Evolutionary conservation across 2,888 invertebrate genomes (phyloP).

Genomic region (Eulithis prunata): DNA sequence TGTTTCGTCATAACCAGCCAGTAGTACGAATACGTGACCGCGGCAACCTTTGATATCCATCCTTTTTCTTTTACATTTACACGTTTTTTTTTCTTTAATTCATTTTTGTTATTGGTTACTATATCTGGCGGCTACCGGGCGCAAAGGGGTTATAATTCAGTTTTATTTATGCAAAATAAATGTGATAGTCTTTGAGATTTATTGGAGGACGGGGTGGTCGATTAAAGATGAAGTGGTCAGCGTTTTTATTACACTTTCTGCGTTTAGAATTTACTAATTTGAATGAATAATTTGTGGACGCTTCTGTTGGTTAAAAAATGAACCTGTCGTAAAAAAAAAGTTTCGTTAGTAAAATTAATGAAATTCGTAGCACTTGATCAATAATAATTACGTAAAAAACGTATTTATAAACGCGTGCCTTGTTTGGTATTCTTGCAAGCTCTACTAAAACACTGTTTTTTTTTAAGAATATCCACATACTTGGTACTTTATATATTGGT

Average conservation of each 20-base stretch:
- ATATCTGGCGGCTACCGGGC: constrained; percentile 81
- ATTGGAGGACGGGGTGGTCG: constrained; percentile 65
- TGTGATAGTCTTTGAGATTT: constrained; percentile 73
- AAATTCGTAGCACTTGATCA: no score
- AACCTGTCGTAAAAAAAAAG: constrained; percentile 18
- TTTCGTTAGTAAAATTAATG: no score
- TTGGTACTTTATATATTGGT: no score
- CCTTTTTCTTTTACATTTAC: constrained; percentile 69
- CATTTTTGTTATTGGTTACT: constrained; percentile 80
- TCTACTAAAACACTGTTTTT: no score
- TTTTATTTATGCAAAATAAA: constrained; percentile 84
- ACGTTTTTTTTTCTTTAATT: constrained; percentile 72
- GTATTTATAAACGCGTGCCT: no score
- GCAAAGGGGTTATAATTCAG: constrained; percentile 80
- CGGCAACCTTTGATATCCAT: constrained; percentile 76
- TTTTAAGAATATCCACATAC: no score
- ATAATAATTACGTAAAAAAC: no score
- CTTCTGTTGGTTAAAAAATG: constrained; percentile 1
- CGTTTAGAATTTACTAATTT: constrained; percentile 16
- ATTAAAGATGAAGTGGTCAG: constrained; percentile 30
- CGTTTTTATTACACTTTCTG: constrained; percentile 27
- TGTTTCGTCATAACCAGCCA: constrained; percentile 71
- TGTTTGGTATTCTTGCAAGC: no score
- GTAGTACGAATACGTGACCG: constrained; percentile 72
- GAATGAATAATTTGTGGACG: constrained; percentile 13